Evolutionary conservation across 1,140 invertebrate genomes (phyloP), one percentile per base, ranked within the genome.

Genomic region (Drosophila orena): DNA sequence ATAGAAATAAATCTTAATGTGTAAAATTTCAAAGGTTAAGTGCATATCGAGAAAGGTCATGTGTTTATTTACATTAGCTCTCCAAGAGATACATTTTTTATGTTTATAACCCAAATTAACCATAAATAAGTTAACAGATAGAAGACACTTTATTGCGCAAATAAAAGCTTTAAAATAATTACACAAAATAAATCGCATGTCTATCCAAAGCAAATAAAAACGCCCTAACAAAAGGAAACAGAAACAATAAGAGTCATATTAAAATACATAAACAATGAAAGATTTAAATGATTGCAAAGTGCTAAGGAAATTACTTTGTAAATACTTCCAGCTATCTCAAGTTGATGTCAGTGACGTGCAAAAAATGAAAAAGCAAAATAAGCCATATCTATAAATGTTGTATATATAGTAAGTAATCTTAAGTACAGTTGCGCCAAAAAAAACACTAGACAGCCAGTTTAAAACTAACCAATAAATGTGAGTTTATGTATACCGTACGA

Each of bases 361-460:
- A 38, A 20, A 38, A 54, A 17, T 15, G 30, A 30, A 30, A 30
- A 24, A 55, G 20, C 35, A 20, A 62, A 27, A 72, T 55, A 76
- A 83, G 53, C 56, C 79, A 79, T 88, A 86, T 79, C 84, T 64
- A 50, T 72, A 61, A 75, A 54, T 72, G 61, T 77, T 86, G 81
- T 81, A 85, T 47, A 69, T 52, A 47, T 37, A 37, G 42, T n/a
- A 43, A 40, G 17, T 57, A 77, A 68, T 44, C 65, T 52, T 56
- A 84, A 77, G 83, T 81, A 81, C 83, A 86, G 81, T 81, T 81
- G 78, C 61, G 61, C 65, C 74, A 71, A 81, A 81, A 60, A 77
- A 6, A 35, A 52, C 38, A 37, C 46, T 22, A 37, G 27, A 66
- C 47, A 69, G 34, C 56, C 50, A 62, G 50, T 44, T 47, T 49